phyloP scores from a whole-genome alignment of 2,797 vertebrate genomes.

The Eleutherodactylus coqui region DNA sequence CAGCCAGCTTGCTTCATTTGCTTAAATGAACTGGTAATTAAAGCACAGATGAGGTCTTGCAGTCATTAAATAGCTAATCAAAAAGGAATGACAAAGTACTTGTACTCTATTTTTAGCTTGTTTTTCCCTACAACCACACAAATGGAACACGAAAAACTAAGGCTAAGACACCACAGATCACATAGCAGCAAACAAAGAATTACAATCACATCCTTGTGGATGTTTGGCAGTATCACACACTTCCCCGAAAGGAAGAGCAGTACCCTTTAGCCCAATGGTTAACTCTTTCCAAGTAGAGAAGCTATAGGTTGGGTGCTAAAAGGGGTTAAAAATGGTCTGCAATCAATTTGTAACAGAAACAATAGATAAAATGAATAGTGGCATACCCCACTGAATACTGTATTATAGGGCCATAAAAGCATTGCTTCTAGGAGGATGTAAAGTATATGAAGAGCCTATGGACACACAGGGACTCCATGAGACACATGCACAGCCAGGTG shows the following conservation, averaged over 20 bases:
- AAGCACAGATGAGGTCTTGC: slow-evolving; percentile 63
- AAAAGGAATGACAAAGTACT: slow-evolving; percentile 64
- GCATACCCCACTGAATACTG: too few species aligned
- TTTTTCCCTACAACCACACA: slow-evolving; percentile 63
- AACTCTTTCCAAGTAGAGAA: slow-evolving; percentile 9
- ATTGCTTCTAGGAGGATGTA: too few species aligned
- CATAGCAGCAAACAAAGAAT: slow-evolving; percentile 65
- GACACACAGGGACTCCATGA: too few species aligned
- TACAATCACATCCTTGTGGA: slow-evolving; percentile 62
- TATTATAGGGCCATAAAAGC: too few species aligned
- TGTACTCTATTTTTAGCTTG: slow-evolving; percentile 61
- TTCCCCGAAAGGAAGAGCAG: slow-evolving; percentile 44
- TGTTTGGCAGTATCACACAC: slow-evolving; percentile 55
- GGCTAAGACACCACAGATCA: slow-evolving; percentile 56
- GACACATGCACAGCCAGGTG: too few species aligned
- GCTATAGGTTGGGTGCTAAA: not conserved
- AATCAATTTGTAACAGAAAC: not conserved
- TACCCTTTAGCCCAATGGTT: slow-evolving; percentile 13
- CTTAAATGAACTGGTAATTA: slow-evolving; percentile 61
- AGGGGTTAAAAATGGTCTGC: not conserved
- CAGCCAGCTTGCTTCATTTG: slow-evolving; percentile 59
- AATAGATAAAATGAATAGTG: not conserved
- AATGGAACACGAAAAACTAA: slow-evolving; percentile 59
- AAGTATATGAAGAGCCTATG: too few species aligned
- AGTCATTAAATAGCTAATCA: slow-evolving; percentile 65